Base-by-base conservation (phyloP, 2,797 vertebrate species). In the Periophthalmus magnuspinnatus region DNA sequence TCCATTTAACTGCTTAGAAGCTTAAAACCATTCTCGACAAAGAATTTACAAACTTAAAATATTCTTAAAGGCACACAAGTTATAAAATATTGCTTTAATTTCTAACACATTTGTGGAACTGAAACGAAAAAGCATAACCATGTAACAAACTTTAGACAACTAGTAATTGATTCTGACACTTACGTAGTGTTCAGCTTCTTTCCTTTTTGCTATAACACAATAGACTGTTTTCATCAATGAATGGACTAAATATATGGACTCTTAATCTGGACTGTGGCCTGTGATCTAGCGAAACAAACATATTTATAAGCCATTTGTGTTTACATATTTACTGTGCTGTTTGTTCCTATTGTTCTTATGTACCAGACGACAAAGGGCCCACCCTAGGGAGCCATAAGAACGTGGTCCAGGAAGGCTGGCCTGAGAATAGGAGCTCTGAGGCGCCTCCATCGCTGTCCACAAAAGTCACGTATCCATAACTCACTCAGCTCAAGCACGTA, bases 351-450 rank as follows among this genome's bases (percentile, higher is more conserved):
- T 81, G 74, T 72, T 69, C 65, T 54, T 19, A 47, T 68, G 64
- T 45, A 76, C 21, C 64, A 81, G 76, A 80, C 68, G 80, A 66
- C 74, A 71, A 64, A 70, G 62, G 74, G 45, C 70, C 54, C 19
- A 70, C 62, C 77, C 41, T 72, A 55, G 76, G 83, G 81, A 82
- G 71, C 48, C 64, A 50, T 83, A 80, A 83, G 84, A 80, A 88
- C 78, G 84, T 80, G 72, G 76, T 66, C 62, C 81, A 84, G 87
- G 87, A 87, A 91, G 87, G 87, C 82, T 78, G 89, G 85, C 87
- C 84, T 85, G 85, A 84, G 86, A 90, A 91, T 79, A 57, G 79
- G 71, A 83, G 78, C 84, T 71, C 56, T 11, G 66, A 73, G 84
- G 82, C 72, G 72, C 80, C 85, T 68, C 80, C 80, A 72, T 70